Evolutionary conservation across 2,888 invertebrate genomes (phyloP).

Genomic region (Rutpela maculata): DNA sequence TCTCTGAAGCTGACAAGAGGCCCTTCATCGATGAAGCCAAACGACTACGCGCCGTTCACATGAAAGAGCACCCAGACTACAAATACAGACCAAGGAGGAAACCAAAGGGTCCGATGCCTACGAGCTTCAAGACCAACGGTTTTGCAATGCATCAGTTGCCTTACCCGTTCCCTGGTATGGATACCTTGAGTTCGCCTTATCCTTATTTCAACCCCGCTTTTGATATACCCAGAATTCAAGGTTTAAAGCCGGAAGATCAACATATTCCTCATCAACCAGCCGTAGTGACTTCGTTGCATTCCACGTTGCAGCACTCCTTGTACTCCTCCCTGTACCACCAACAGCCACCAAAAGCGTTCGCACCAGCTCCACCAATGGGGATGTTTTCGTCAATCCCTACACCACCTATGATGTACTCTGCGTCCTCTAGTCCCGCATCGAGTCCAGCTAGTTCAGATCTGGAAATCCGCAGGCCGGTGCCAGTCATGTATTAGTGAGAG

Average conservation of each 20-base stretch:
- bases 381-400: slow-evolving; percentile 65
- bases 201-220: slow-evolving; percentile 88
- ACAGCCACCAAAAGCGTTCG: slow-evolving; percentile 75
- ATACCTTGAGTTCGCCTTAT: slow-evolving; percentile 78
- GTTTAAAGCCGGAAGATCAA: slow-evolving; percentile 69
- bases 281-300: slow-evolving; percentile 71
- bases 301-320: slow-evolving; percentile 83
- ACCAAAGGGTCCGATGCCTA: slow-evolving; percentile 83
- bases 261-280: slow-evolving; percentile 60
- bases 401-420: slow-evolving; percentile 73
- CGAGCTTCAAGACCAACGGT: slow-evolving; percentile 68
- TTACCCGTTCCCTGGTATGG: slow-evolving; percentile 79
- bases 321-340: slow-evolving; percentile 80
- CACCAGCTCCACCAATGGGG: slow-evolving; percentile 75
- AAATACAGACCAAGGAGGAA: slow-evolving; percentile 92
- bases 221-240: slow-evolving; percentile 69
- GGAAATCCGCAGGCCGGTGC: slow-evolving; percentile 81
- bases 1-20: slow-evolving; percentile 90
- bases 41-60: slow-evolving; percentile 88
- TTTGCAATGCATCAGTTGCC: slow-evolving; percentile 81
- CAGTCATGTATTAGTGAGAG: slow-evolving; percentile 80
- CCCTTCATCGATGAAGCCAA: slow-evolving; percentile 98
- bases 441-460: slow-evolving; percentile 71
- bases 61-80: slow-evolving; percentile 94
- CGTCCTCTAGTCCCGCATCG: slow-evolving; percentile 72